These are phyloP conservation scores for Catocala fraxini DNA, from an alignment of 2,888 invertebrate species.

Conservation along the genomic window DNA sequence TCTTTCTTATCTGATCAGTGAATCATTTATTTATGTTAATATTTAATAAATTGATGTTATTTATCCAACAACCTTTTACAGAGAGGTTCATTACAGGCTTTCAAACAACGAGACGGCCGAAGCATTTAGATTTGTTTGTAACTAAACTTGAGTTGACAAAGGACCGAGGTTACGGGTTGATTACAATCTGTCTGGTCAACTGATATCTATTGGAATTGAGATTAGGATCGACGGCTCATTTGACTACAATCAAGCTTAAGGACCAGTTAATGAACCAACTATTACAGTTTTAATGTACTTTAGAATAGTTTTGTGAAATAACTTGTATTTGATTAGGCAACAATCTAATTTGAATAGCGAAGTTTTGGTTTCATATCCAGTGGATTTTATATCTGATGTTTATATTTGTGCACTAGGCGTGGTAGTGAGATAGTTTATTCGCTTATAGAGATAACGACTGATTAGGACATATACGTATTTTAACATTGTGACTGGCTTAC, in stretches of 20 bases:
- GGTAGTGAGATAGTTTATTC: too few species aligned
- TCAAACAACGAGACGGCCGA: slow-evolving; percentile 10
- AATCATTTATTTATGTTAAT: too few species aligned
- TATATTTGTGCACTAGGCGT: too few species aligned
- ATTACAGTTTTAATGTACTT: slow-evolving; percentile 3
- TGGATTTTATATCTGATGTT: not conserved
- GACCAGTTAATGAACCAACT: slow-evolving; percentile 9
- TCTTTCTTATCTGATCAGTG: too few species aligned
- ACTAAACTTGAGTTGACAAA: slow-evolving; percentile 44
- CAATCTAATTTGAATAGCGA: not conserved
- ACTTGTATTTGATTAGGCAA: slow-evolving; percentile 4
- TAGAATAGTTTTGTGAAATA: not conserved
- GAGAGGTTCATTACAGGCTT: not conserved
- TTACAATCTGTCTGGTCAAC: slow-evolving; percentile 44
- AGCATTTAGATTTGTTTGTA: slow-evolving; percentile 23
- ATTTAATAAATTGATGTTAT: not conserved
- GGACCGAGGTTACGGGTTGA: slow-evolving; percentile 34
- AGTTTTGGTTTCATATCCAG: not conserved
- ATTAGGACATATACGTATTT: too few species aligned
- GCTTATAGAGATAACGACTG: too few species aligned
- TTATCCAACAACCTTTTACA: not conserved
- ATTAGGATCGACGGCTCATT: slow-evolving; percentile 35
- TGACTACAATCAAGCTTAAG: slow-evolving; percentile 30
- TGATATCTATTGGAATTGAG: slow-evolving; percentile 21
- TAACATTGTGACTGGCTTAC: too few species aligned